Evolutionary conservation across 1,140 invertebrate genomes (phyloP), one percentile per base, ranked within the genome.

Genomic region (Lethrus apterus): DNA sequence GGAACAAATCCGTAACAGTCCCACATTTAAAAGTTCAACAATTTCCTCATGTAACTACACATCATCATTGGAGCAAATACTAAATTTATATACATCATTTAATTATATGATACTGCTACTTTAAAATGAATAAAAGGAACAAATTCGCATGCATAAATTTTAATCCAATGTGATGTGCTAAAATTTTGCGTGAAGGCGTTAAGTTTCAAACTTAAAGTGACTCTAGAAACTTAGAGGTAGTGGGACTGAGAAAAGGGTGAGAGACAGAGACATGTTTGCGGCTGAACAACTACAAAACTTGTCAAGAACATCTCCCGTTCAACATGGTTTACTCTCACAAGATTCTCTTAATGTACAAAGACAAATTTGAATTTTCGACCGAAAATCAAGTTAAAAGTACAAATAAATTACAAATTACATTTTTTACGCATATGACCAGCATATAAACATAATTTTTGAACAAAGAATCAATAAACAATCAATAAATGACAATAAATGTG

Each of bases 201-300:
- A 47, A 47, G 46, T 47, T 47, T 42, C 19, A 14, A 47, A 47
- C 33, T 38, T 36, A 15, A 32, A 41, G 43, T 44, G 48, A 44
- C 41, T 44, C 41, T 34, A 33, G 23, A 35, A 31, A 35, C 23
- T 21, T 46, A 19, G 35, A 30, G 46, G 19, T 20, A 11, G 31
- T 42, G 35, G 46, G 23, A 36, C 14, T 15, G 24, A 34, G 15
- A 32, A 40, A 46, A 34, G 44, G 44, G 44, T 46, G 38, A 41
- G 46, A 35, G 32, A 24, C 35, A 26, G 46, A 24, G 46, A 38
- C 46, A 41, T 47, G 46, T 47, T 47, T 41, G 46, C 46, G 46
- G 46, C 35, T 41, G 46, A 47, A 47, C 46, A 41, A 47, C 35
- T 41, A 35, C 33, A 35, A 47, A 47, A 47, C 46, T 47, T 47